Evolutionary conservation across 2,888 invertebrate genomes (phyloP).

Genomic region (Liopterus haemorrhoidalis): DNA sequence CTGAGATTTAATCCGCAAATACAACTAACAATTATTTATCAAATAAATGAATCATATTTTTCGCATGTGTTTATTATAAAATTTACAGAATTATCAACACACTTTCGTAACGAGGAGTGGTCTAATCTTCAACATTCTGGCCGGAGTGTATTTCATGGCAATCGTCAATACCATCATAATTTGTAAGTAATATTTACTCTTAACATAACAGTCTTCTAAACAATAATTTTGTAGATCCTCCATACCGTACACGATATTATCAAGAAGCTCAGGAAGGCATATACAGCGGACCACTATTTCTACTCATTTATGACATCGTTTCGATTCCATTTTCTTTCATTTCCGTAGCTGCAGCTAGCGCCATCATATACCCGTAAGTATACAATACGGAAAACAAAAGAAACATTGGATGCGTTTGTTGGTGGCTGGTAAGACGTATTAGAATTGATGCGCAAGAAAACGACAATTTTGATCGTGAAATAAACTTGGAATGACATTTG

Average conservation of each 20-base stretch:
- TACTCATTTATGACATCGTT: conserved; percentile 74
- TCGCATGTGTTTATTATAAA: conserved; percentile 15
- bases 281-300: conserved; percentile 78
- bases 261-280: conserved; percentile 86
- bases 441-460: no score
- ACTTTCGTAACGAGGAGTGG: conserved; percentile 66
- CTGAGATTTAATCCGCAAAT: no score
- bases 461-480: no score
- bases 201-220: conserved; percentile 4
- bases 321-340: conserved; percentile 78
- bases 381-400: no score
- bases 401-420: no score
- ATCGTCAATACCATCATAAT: conserved; percentile 63
- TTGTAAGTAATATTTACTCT: conserved; percentile 55
- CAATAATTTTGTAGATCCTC: conserved; percentile 55
- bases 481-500: no score
- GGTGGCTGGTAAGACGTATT: no score
- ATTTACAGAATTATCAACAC: conserved; percentile 57
- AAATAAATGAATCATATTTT: no score
- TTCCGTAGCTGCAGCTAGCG: conserved; percentile 64
- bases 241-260: conserved; percentile 84
- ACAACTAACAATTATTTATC: no score
- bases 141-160: conserved; percentile 62
- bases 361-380: conserved; percentile 67
- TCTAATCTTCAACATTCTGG: conserved; percentile 62